These are phyloP conservation scores for Aurelia sp. DNA, from an alignment of 30 jellyfish, hydroid and myxozoan species.

Conservation along the genomic window DNA sequence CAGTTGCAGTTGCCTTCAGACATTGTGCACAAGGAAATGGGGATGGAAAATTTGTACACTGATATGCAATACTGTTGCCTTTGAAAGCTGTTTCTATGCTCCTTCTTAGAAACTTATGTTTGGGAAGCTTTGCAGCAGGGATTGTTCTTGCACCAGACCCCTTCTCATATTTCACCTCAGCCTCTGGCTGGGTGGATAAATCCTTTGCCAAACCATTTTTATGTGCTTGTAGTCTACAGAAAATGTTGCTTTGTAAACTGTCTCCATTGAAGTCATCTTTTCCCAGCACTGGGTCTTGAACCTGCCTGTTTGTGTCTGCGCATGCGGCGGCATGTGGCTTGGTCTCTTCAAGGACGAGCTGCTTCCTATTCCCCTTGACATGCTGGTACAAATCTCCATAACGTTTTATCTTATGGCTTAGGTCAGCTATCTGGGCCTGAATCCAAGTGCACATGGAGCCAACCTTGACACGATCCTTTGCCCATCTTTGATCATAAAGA, in stretches of 20 bases:
- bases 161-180: slow-evolving; percentile 34
- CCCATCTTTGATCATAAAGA: slow-evolving; percentile 49
- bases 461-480: slow-evolving; percentile 60
- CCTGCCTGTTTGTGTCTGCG: slow-evolving; percentile 7
- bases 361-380: slow-evolving; percentile 39
- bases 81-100: slow-evolving; percentile 38
- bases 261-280: slow-evolving; percentile 54
- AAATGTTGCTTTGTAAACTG: slow-evolving; percentile 41
- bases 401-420: slow-evolving; percentile 65
- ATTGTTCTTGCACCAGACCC: slow-evolving; percentile 71
- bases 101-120: slow-evolving; percentile 56
- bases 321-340: slow-evolving; percentile 1
- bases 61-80: slow-evolving; percentile 20
- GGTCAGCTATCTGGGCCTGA: slow-evolving; percentile 87
- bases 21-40: slow-evolving; percentile 73
- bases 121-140: slow-evolving; percentile 48
- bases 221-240: slow-evolving; percentile 52
- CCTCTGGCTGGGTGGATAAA: slow-evolving; percentile 24
- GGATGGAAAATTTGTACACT: slow-evolving; percentile 64
- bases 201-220: slow-evolving; percentile 69
- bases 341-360: slow-evolving; percentile 35
- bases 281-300: slow-evolving; percentile 26
- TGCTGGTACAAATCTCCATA: slow-evolving; percentile 75
- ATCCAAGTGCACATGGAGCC: slow-evolving; percentile 88
- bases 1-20: slow-evolving; percentile 49